phyloP scores from a whole-genome alignment of 2,797 vertebrate genomes.

The Buceros bicornis region DNA sequence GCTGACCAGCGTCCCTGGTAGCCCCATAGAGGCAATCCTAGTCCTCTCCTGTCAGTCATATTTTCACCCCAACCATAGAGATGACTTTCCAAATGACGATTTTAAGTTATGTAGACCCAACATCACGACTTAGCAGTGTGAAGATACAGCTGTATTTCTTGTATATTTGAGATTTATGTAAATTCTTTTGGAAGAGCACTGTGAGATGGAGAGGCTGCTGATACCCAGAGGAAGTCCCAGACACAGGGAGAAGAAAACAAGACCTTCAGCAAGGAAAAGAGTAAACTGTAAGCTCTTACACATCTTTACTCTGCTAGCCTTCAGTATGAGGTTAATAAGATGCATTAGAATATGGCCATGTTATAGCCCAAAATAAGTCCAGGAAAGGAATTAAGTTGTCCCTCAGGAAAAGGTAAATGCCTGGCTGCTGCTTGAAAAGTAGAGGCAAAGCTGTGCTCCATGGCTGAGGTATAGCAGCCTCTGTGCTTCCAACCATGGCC shows the following conservation, averaged over 20 bases:
- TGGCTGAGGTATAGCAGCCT: not conserved
- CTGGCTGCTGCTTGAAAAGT: not conserved
- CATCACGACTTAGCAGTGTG: accelerated
- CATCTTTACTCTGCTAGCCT: not conserved
- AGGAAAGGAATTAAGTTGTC: not conserved
- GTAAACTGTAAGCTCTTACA: not conserved
- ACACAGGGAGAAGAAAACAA: not conserved
- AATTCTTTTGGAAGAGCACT: not conserved
- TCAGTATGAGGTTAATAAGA: not conserved
- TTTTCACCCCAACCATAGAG: not conserved
- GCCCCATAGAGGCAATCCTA: not conserved
- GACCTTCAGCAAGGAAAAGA: not conserved
- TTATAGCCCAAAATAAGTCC: not conserved
- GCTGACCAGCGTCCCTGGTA: not conserved
- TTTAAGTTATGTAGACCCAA: not conserved
- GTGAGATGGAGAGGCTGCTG: not conserved
- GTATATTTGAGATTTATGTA: accelerated
- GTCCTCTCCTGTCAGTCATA: not conserved
- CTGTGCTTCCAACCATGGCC: accelerated
- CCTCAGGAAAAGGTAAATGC: not conserved
- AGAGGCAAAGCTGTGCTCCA: not conserved
- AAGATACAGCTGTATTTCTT: not conserved
- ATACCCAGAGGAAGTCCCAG: not conserved
- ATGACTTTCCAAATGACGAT: not conserved
- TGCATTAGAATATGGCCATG: not conserved